Conservation (phyloP, 2,888 invertebrate species). For the Pycnomerus fuliginosus region DNA sequence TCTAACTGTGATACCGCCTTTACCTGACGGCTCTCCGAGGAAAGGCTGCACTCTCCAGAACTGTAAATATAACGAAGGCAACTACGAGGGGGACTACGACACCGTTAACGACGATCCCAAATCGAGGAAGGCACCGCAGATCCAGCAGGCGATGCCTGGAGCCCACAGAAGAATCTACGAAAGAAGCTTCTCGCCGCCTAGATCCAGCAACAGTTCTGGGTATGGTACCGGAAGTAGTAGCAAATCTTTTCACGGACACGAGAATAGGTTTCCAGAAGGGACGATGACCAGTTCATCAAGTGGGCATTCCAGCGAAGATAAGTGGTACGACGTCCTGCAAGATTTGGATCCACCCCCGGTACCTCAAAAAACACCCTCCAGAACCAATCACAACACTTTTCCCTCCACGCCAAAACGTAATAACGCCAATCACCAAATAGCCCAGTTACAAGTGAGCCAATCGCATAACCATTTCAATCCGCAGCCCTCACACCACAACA, state of each 20-base stretch:
- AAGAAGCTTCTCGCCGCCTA: slow-evolving; percentile 73
- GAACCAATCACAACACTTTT: slow-evolving; percentile 45
- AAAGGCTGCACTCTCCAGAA: slow-evolving; percentile 66
- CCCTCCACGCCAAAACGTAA: slow-evolving; percentile 49
- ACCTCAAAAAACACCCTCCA: slow-evolving; percentile 43
- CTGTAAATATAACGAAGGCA: slow-evolving; percentile 63
- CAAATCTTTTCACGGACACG: slow-evolving; percentile 48
- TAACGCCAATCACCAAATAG: slow-evolving; percentile 39
- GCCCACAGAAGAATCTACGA: slow-evolving; percentile 70
- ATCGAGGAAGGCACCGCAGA: slow-evolving; percentile 52
- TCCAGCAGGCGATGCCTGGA: slow-evolving; percentile 59
- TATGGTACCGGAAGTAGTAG: slow-evolving; percentile 76
- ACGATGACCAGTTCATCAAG: slow-evolving; percentile 64
- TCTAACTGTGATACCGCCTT: slow-evolving; percentile 77
- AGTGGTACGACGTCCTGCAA: slow-evolving; percentile 61
- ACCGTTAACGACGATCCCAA: slow-evolving; percentile 56
- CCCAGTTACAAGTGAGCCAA: slow-evolving; percentile 39
- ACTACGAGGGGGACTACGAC: slow-evolving; percentile 68
- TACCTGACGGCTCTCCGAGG: slow-evolving; percentile 66
- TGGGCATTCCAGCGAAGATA: slow-evolving; percentile 65
- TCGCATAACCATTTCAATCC: slow-evolving; percentile 48
- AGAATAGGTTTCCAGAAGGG: slow-evolving; percentile 53
- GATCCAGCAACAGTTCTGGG: slow-evolving; percentile 76
- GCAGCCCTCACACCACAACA: slow-evolving; percentile 48
- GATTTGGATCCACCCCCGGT: slow-evolving; percentile 59